Percentiles rank a stretch among this genome's conserved stretches.
These are phyloP conservation scores for Nomada hirtipes DNA, from an alignment of 2,888 invertebrate genomes.

Conservation along the genomic window DNA sequence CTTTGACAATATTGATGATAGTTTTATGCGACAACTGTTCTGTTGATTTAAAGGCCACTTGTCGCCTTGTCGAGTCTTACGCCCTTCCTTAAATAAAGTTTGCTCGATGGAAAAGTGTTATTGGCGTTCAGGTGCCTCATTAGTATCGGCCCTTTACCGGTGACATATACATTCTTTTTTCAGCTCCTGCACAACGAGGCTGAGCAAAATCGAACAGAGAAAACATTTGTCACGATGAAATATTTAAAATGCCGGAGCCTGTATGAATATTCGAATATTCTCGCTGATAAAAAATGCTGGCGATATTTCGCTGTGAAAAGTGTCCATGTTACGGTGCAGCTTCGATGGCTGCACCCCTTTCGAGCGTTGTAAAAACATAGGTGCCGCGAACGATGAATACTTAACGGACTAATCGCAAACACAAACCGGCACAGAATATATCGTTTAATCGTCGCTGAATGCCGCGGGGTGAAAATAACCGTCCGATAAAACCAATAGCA, in stretches of 20 bases:
- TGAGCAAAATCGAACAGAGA: too few relatives aligned
- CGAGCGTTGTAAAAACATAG: neutral
- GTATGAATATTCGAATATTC: neutral
- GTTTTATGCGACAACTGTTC: neutral
- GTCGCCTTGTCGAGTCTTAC: neutral
- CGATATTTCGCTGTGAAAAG: neutral
- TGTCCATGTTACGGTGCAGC: neutral
- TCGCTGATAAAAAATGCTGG: neutral
- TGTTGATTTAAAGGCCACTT: constrained; percentile 7
- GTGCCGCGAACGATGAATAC: constrained; percentile 30
- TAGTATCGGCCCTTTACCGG: neutral
- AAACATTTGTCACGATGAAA: too few relatives aligned
- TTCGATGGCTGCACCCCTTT: neutral
- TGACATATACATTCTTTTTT: neutral
- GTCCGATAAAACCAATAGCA: constrained; percentile 40
- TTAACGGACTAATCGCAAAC: constrained; percentile 33
- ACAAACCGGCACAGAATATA: constrained; percentile 37
- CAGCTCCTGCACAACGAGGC: too few relatives aligned
- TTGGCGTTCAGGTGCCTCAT: neutral
- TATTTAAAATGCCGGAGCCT: too few relatives aligned
- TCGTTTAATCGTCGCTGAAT: constrained; percentile 43
- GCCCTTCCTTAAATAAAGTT: constrained; percentile 4
- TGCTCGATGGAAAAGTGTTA: neutral
- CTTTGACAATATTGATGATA: constrained; percentile 5
- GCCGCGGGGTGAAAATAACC: constrained; percentile 17